A percentile compares a stretch with the other conserved stretches of the same genome.
Evolutionary conservation across 2,888 invertebrate genomes (phyloP).

Genomic region (Drosophila prostipennis): DNA sequence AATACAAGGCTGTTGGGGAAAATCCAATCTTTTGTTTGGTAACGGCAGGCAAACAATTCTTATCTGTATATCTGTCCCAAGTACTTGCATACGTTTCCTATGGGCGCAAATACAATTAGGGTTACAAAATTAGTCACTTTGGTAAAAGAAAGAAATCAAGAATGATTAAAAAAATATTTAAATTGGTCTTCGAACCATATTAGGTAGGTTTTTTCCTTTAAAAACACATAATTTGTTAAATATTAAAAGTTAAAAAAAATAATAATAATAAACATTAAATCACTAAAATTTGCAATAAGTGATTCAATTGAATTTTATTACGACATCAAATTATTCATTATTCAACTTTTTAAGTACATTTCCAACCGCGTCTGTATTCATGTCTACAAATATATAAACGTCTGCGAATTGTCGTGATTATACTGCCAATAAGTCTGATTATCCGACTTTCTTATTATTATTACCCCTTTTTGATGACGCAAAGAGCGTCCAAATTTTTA

Average conservation of each 20-base stretch:
- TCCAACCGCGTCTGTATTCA: neutral
- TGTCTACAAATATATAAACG: neutral
- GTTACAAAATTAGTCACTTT: neutral
- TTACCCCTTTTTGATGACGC: conserved; percentile 28
- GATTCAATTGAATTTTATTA: too few species aligned
- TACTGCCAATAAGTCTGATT: conserved; percentile 44
- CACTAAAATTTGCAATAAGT: too few species aligned
- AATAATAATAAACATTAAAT: too few species aligned
- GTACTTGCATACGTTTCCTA: conserved; percentile 11
- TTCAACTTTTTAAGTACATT: too few species aligned
- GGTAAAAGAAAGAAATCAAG: neutral
- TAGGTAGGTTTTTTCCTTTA: too few species aligned
- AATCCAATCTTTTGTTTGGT: conserved; percentile 5
- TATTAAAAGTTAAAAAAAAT: too few species aligned
- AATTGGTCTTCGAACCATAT: too few species aligned
- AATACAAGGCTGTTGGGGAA: neutral
- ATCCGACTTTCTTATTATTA: conserved; percentile 33
- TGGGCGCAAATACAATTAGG: neutral
- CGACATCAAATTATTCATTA: too few species aligned
- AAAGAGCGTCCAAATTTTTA: conserved; percentile 12
- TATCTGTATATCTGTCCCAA: conserved; percentile 23
- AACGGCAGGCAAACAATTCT: neutral
- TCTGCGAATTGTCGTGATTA: conserved; percentile 13
- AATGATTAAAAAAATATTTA: too few species aligned
- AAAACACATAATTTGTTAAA: too few species aligned